Conservation (phyloP, 2,888 invertebrate genomes). For the Macrosiphum euphorbiae region DNA sequence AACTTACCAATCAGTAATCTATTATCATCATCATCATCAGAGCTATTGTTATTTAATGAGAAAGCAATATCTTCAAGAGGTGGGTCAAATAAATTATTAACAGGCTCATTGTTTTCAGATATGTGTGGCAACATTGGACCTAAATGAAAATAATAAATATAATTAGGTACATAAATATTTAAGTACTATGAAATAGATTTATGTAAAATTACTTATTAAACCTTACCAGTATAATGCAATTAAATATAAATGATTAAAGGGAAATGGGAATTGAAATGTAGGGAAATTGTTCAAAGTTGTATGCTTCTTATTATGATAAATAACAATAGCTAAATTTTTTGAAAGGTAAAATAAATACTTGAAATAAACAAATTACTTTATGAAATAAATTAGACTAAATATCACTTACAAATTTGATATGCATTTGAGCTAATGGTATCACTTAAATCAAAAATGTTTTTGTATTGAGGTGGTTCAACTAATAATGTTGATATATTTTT, state of each 20-base stretch:
- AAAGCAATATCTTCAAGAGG: background rate
- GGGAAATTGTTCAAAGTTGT: background rate
- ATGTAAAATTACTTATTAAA: background rate
- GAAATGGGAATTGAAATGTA: background rate
- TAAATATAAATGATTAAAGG: background rate
- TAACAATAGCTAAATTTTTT: background rate
- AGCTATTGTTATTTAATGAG: background rate
- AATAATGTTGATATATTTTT: background rate
- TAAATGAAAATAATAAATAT: background rate
- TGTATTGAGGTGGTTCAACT: conserved; percentile 7
- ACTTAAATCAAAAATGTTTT: background rate
- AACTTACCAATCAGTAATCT: conserved; percentile 33
- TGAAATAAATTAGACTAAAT: background rate
- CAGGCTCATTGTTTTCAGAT: background rate
- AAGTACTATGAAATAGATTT: background rate
- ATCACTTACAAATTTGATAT: conserved; percentile 15
- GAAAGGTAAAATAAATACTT: background rate
- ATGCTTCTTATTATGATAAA: background rate
- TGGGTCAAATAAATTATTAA: background rate
- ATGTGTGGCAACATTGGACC: background rate
- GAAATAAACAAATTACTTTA: background rate
- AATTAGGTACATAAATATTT: background rate
- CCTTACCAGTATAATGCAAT: background rate
- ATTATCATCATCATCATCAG: conserved; percentile 34
- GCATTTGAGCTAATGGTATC: too few species aligned